Evolutionary conservation across 2,797 vertebrate species (phyloP).

Genomic region (Hylomyscus alleni): DNA sequence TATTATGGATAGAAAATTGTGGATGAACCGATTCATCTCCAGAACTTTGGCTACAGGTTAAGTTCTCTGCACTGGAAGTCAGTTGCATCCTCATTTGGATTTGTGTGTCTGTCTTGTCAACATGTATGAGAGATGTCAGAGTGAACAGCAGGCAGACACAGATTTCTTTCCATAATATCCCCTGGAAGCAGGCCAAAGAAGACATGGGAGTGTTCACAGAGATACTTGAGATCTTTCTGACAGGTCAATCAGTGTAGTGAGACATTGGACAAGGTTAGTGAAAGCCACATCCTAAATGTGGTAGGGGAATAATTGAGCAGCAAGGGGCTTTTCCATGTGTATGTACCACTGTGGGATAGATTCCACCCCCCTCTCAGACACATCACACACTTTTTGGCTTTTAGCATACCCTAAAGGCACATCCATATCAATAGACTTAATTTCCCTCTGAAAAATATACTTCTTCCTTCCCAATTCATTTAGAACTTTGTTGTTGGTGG

Average conservation of each 20-base stretch:
- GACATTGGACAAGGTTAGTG: neutral
- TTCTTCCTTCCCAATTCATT: neutral
- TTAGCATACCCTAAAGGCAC: neutral
- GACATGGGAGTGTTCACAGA: neutral
- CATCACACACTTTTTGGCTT: neutral
- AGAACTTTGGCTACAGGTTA: neutral
- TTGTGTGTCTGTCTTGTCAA: neutral
- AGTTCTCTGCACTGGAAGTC: neutral
- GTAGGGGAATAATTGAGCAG: neutral
- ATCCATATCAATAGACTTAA: neutral
- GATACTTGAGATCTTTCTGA: constrained; percentile 8
- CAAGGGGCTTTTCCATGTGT: neutral
- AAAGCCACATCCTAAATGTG: neutral
- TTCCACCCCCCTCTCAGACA: no score
- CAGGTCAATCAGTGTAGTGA: neutral
- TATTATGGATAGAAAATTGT: neutral
- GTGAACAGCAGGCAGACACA: neutral
- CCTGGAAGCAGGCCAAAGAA: neutral
- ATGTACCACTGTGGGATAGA: neutral
- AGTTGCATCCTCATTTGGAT: neutral
- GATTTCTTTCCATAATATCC: neutral
- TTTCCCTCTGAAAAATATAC: neutral
- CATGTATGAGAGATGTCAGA: neutral
- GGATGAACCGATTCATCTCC: neutral
- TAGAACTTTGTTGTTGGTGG: neutral